Evolutionary conservation across 2,797 vertebrate genomes (phyloP).

Genomic region (Pampus argenteus): DNA sequence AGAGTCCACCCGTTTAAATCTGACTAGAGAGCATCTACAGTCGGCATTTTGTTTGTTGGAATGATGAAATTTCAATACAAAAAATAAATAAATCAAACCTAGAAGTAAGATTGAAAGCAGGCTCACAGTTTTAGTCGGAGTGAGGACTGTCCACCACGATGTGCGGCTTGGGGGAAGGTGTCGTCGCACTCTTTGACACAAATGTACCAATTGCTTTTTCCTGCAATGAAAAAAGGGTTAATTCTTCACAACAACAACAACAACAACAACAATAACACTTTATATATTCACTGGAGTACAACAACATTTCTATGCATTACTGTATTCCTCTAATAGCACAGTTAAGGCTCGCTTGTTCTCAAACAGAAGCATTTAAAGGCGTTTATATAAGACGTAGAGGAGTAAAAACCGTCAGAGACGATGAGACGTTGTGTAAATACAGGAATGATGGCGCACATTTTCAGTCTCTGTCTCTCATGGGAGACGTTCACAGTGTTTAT

Average conservation of each 20-base stretch:
- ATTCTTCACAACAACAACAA: neutral
- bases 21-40: slow-evolving; percentile 37
- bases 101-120: neutral
- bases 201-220: slow-evolving; percentile 91
- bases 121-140: slow-evolving; percentile 86
- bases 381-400: neutral
- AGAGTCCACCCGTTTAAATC: slow-evolving; percentile 51
- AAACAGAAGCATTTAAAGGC: too few relatives aligned
- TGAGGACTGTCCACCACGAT: slow-evolving; percentile 90
- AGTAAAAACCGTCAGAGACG: too few relatives aligned
- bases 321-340: neutral
- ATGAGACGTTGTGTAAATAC: too few relatives aligned
- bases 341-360: too few relatives aligned
- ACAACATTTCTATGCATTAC: neutral
- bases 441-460: too few relatives aligned
- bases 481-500: neutral
- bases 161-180: slow-evolving; percentile 86
- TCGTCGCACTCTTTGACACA: slow-evolving; percentile 86
- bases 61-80: neutral
- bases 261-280: neutral
- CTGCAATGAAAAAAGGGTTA: slow-evolving; percentile 71
- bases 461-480: neutral
- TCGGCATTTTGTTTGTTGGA: slow-evolving; percentile 9
- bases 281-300: slow-evolving; percentile 2
- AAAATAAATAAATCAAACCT: too few relatives aligned